Conservation (phyloP, 2,113 vertebrate species). For the Callipepla squamata region DNA sequence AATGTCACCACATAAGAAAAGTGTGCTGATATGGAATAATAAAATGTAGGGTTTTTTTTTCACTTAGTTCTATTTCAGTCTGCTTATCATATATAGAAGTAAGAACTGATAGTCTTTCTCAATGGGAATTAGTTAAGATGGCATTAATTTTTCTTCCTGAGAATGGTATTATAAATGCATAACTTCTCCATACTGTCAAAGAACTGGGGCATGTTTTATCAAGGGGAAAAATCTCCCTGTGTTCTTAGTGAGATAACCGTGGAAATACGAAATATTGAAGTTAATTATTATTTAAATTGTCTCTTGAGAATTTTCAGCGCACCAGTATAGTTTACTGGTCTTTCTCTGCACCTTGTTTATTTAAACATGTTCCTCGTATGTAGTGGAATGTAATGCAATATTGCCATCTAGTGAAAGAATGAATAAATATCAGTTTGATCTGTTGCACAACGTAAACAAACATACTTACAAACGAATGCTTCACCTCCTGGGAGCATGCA, state of each 20-base stretch:
- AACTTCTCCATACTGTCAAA: background rate
- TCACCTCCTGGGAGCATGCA: background rate
- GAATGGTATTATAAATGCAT: background rate
- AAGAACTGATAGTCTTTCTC: background rate
- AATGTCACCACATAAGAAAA: background rate
- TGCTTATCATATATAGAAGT: accelerated
- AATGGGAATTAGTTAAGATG: background rate
- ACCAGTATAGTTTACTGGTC: background rate
- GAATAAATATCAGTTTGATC: background rate
- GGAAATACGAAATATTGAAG: background rate
- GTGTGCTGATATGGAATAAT: background rate
- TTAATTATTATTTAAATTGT: background rate
- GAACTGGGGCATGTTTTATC: background rate
- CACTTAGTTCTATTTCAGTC: background rate
- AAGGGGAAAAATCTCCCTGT: background rate
- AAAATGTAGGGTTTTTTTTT: background rate
- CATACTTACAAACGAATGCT: background rate
- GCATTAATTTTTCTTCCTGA: no score
- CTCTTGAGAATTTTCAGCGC: background rate
- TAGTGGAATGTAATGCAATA: constrained; percentile 17
- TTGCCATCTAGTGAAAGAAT: constrained; percentile 67
- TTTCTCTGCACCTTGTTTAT: background rate
- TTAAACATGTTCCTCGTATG: background rate
- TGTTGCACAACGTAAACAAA: background rate
- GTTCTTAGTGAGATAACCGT: background rate